These are phyloP conservation scores for Bombus polaris DNA, from an alignment of 1,140 invertebrate species.

Conservation along the genomic window DNA sequence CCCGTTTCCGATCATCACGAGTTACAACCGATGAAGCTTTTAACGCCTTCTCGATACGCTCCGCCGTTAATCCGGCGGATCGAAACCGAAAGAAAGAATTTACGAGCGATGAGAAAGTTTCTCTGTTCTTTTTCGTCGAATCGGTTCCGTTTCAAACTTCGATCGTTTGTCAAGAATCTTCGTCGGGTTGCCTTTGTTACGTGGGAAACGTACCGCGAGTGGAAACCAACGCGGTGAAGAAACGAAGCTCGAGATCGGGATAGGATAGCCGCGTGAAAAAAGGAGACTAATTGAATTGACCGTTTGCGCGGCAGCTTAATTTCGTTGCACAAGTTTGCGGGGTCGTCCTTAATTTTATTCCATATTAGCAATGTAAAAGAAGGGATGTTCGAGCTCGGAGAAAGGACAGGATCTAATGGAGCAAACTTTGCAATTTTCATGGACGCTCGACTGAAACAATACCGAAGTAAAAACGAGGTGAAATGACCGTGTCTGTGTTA, in stretches of 20 bases:
- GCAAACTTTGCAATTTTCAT: conserved; percentile 52
- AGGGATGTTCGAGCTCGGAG: conserved; percentile 23
- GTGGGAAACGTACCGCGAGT: neutral
- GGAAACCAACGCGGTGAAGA: neutral
- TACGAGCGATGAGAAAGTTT: conserved; percentile 6
- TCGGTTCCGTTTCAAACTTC: neutral
- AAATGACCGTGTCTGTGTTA: neutral
- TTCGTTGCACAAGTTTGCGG: conserved; percentile 45
- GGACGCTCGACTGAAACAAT: conserved; percentile 35
- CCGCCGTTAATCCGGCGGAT: conserved; percentile 57
- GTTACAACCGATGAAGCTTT: conserved; percentile 59
- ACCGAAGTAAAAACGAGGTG: neutral
- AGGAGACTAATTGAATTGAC: conserved; percentile 31
- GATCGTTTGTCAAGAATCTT: conserved; percentile 3
- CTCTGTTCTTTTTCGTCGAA: neutral
- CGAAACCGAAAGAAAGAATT: conserved; percentile 35
- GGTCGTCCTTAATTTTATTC: conserved; percentile 44
- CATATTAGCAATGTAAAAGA: conserved; percentile 52
- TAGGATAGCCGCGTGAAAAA: neutral
- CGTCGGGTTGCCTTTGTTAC: neutral
- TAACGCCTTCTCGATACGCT: conserved; percentile 59
- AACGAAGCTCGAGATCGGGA: neutral
- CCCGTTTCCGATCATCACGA: conserved; percentile 51
- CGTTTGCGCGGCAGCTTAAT: conserved; percentile 51
- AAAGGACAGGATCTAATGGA: conserved; percentile 40